Evolutionary conservation across 2,888 invertebrate genomes (phyloP).

Genomic region (Chymomyza caudatula): DNA sequence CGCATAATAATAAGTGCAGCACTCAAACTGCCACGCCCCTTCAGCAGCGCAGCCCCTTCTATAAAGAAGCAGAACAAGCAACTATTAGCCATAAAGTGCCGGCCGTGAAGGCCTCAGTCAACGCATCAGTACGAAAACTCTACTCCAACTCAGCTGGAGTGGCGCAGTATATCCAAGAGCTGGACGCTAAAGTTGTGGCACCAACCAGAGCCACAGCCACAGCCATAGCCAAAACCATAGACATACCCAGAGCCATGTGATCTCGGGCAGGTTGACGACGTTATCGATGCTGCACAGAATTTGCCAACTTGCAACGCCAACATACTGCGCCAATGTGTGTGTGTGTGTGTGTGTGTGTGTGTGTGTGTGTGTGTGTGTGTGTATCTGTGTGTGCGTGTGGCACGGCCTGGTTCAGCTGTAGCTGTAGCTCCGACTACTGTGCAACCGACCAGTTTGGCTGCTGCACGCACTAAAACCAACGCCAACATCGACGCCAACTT

Average conservation of each 20-base stretch:
- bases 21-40: slow-evolving; percentile 52
- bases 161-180: not conserved
- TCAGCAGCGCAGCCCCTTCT: slow-evolving; percentile 8
- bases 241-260: slow-evolving; percentile 1
- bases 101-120: slow-evolving; percentile 36
- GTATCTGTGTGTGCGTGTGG: not conserved
- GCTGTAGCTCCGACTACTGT: slow-evolving; percentile 30
- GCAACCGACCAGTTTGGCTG: slow-evolving; percentile 46
- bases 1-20: slow-evolving; percentile 69
- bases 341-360: not conserved
- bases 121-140: not conserved
- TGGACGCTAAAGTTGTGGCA: not conserved
- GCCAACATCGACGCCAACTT: slow-evolving; percentile 17
- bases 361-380: not conserved
- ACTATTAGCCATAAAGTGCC: slow-evolving; percentile 61
- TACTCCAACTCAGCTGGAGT: not conserved
- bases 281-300: slow-evolving; percentile 4
- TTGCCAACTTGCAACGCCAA: not conserved
- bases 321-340: not conserved
- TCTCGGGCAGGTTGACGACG: slow-evolving; percentile 14
- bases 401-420: not conserved
- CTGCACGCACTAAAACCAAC: slow-evolving; percentile 65
- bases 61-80: slow-evolving; percentile 22
- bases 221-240: not conserved
- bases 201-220: not conserved